These are phyloP conservation scores for Galaxias olidus DNA, from an alignment of 2,797 vertebrate genomes.

Conservation along the genomic window DNA sequence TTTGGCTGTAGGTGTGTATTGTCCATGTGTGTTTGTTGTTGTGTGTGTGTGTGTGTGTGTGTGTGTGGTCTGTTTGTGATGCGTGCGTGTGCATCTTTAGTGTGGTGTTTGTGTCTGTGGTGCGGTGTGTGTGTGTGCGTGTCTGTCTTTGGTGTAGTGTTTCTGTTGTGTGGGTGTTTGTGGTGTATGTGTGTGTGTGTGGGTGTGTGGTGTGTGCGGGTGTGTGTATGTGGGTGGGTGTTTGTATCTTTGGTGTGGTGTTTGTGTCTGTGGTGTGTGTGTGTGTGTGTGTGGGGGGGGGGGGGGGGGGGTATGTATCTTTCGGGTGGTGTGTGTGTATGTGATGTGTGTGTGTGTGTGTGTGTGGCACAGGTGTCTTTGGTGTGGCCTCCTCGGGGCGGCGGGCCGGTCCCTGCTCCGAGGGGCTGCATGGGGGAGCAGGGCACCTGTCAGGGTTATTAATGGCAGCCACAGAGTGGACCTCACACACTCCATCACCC, in stretches of 20 bases:
- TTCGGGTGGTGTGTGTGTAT: slow-evolving; percentile 1
- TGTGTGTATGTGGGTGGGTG: too few relatives aligned
- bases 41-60: too few relatives aligned
- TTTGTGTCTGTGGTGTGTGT: slow-evolving; percentile 24
- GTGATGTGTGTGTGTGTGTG: slow-evolving; percentile 2
- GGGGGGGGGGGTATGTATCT: slow-evolving; percentile 2
- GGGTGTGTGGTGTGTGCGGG: too few relatives aligned
- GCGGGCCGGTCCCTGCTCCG: slow-evolving; percentile 32
- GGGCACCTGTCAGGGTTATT: slow-evolving; percentile 67
- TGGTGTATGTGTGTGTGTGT: too few relatives aligned
- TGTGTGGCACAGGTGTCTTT: background rate
- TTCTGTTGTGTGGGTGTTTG: slow-evolving; percentile 4
- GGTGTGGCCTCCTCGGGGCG: slow-evolving; percentile 22
- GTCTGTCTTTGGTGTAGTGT: slow-evolving; percentile 4
- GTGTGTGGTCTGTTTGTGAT: too few relatives aligned
- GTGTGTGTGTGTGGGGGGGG: slow-evolving; percentile 12
- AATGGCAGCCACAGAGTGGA: slow-evolving; percentile 61
- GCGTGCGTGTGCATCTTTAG: too few relatives aligned
- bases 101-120: slow-evolving; percentile 21
- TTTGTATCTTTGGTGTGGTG: slow-evolving; percentile 14
- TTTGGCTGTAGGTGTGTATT: background rate
- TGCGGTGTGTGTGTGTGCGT: slow-evolving; percentile 23
- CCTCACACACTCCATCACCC: slow-evolving; percentile 68
- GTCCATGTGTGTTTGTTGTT: background rate
- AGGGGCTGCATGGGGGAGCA: slow-evolving; percentile 19